Evolutionary conservation across 2,888 invertebrate genomes (phyloP), one percentile per base, ranked within the genome.

Genomic region (Eristalis intricaria): DNA sequence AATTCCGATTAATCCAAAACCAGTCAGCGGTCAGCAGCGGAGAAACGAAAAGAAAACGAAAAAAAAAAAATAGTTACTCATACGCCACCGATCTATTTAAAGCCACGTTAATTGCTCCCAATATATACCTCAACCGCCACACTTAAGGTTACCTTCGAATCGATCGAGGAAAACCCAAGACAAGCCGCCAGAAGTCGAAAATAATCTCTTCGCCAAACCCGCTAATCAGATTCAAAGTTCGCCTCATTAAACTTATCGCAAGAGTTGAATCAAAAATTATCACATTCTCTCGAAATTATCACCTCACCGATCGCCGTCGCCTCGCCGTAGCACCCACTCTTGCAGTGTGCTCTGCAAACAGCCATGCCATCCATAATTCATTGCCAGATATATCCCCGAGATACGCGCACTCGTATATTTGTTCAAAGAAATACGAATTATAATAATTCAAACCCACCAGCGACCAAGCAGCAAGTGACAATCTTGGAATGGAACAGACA

Each of bases 301-400:
- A 80, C 80, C 32, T 38, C 32, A 32, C 50, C 35, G 38, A 40
- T 61, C 50, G 73, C 63, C 68, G n/a, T n/a, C n/a, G n/a, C n/a
- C n/a, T n/a, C n/a, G 50, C 50, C 50, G 15, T 43, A 29, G 29
- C 50, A 19, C 60, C 23, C 60, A 60, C 60, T 26, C 23, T 19
- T 19, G 50, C 50, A 50, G 50, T 43, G 38, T 43, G 2, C 43
- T 61, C 35, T 26, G 61, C 66, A 79, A 78, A 78, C 61, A 78
- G 32, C 43, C 71, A 70, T 26, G n/a, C 73, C 69, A 74, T 81
- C 68, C 74, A 81, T 79, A 56, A 81, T 81, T 74, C 74, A 74
- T 81, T 29, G 23, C 13, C 15, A 76, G 68, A 40, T 69, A 19
- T 35, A 19, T 32, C 60, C 29, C n/a, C 15, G 11, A 68, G 43